Conservation (phyloP, 2,888 invertebrate species). For the Tetanocera ferruginea region DNA sequence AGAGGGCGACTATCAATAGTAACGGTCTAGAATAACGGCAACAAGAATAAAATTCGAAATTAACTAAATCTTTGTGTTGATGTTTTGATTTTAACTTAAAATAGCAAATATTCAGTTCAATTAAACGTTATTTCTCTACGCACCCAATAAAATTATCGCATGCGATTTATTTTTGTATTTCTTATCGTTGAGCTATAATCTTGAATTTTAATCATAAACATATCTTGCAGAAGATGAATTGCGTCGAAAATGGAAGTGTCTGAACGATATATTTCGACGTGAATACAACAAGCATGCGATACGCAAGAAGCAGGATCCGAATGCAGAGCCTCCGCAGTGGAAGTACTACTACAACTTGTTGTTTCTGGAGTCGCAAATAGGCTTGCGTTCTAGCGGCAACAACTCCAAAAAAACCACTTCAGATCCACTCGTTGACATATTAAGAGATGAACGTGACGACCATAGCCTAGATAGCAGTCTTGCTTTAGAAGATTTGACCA, state of each 20-base stretch:
- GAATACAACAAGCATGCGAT: neutral
- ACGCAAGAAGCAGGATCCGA: neutral
- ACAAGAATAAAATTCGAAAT: neutral
- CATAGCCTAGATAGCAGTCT: neutral
- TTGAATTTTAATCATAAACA: neutral
- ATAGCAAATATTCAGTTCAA: too few species aligned
- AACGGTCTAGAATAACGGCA: neutral
- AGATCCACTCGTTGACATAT: neutral
- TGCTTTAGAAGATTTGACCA: neutral
- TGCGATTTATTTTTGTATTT: too few species aligned
- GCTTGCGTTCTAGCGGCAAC: neutral
- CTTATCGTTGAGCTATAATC: neutral
- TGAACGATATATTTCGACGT: slow-evolving; percentile 12
- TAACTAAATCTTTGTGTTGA: too few species aligned
- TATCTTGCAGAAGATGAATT: slow-evolving; percentile 12
- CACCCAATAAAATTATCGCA: too few species aligned
- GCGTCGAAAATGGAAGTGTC: slow-evolving; percentile 18
- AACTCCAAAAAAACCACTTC: neutral
- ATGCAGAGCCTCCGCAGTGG: slow-evolving; percentile 2
- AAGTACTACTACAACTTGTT: neutral
- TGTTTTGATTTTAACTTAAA: too few species aligned
- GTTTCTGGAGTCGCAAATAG: slow-evolving; percentile 8
- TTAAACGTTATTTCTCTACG: neutral
- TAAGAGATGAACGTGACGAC: neutral
- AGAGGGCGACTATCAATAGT: neutral